These are phyloP conservation scores for Ostrea edulis DNA, from an alignment of 1,140 invertebrate species.

Conservation along the genomic window DNA sequence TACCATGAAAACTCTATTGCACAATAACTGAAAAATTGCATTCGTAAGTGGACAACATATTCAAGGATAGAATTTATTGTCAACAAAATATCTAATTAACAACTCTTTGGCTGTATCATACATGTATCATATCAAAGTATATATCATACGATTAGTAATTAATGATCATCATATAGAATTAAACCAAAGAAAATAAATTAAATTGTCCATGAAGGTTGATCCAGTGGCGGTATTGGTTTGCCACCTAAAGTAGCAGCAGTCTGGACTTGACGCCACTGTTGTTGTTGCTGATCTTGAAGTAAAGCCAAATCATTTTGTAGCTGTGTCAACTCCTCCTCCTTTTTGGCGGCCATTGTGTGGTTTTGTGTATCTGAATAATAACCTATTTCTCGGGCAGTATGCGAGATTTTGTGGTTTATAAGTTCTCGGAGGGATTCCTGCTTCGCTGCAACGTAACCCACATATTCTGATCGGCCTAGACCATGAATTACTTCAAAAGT, in stretches of 20 bases:
- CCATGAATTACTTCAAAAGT: constrained; percentile 52
- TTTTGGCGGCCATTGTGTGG: neutral
- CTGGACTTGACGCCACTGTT: constrained; percentile 16
- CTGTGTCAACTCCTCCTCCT: neutral
- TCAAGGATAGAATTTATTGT: too few relatives aligned
- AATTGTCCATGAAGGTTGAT: constrained; percentile 17
- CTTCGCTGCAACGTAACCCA: constrained; percentile 41
- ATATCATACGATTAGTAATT: too few relatives aligned
- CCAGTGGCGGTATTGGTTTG: neutral
- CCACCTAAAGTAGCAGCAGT: neutral
- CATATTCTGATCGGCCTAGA: constrained; percentile 27
- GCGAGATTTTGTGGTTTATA: neutral
- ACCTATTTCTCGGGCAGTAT: constrained; percentile 13
- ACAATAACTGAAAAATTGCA: too few relatives aligned
- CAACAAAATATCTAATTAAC: too few relatives aligned
- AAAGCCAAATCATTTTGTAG: neutral
- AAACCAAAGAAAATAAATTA: neutral
- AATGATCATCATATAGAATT: too few relatives aligned
- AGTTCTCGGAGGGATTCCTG: constrained; percentile 27
- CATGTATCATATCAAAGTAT: too few relatives aligned
- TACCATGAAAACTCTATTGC: too few relatives aligned
- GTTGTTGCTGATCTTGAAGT: constrained; percentile 27
- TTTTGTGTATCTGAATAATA: constrained; percentile 21
- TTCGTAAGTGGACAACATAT: too few relatives aligned
- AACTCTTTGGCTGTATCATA: too few relatives aligned